Conservation (phyloP, 2,113 vertebrate species). For the Casuarius casuarius region DNA sequence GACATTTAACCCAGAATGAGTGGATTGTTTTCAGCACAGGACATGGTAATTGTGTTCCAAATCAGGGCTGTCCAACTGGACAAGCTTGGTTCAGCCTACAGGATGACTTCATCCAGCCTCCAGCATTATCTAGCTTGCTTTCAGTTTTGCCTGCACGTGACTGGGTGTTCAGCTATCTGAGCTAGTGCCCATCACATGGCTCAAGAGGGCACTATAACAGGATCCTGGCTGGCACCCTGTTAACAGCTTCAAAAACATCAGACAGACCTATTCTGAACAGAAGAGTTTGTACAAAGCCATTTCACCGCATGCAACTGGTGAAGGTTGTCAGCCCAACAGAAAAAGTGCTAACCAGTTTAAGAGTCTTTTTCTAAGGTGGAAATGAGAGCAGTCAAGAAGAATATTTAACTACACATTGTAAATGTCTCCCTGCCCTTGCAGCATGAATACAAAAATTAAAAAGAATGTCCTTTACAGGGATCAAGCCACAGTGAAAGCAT, state of each 20-base stretch:
- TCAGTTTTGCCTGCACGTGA: accelerated
- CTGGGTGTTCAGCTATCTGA: not conserved
- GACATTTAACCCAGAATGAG: not conserved
- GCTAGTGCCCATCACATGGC: not conserved
- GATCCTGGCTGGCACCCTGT: not conserved
- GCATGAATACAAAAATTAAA: not conserved
- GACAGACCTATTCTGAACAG: not conserved
- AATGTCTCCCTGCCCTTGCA: not conserved
- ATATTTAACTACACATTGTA: not conserved
- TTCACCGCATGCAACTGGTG: not conserved
- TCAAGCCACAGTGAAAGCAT: not conserved
- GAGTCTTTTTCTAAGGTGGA: not conserved
- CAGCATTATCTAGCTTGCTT: not conserved
- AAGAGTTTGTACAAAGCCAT: not conserved
- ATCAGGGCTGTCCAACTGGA: not conserved
- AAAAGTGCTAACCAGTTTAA: not conserved
- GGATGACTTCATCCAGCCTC: not conserved
- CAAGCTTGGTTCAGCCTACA: not conserved
- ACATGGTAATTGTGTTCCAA: not conserved
- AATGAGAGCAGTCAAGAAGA: not conserved
- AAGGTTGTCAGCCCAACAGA: not conserved
- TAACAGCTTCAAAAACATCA: not conserved
- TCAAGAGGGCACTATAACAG: not conserved
- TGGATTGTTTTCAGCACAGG: not conserved
- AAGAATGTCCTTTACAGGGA: not conserved